These are phyloP conservation scores for Drosophila anomelani DNA, from an alignment of 2,888 invertebrate species.

Conservation along the genomic window DNA sequence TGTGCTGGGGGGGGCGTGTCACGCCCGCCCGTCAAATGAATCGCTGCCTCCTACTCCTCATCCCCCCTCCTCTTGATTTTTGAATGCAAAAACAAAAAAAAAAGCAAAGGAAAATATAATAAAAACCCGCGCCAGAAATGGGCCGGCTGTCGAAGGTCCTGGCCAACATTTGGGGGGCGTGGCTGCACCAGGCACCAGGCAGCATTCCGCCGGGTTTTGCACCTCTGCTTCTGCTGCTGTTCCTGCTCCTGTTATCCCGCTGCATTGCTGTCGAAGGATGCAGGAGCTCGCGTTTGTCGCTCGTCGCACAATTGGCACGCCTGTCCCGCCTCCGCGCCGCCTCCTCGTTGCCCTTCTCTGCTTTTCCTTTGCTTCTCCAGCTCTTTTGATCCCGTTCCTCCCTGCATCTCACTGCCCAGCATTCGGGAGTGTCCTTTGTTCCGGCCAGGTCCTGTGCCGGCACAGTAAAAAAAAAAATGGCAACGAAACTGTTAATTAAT, in stretches of 20 bases:
- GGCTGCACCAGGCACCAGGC: constrained; percentile 49
- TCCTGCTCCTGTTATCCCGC: constrained; percentile 25
- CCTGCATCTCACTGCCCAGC: constrained; percentile 31
- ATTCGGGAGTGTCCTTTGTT: constrained; percentile 31
- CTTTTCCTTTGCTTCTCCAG: not conserved
- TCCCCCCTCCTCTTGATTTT: not conserved
- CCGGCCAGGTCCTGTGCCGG: constrained; percentile 27
- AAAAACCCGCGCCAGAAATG: constrained; percentile 69
- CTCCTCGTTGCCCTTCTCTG: constrained; percentile 33
- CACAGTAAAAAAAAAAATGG: constrained; percentile 8
- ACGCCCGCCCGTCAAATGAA: constrained; percentile 77
- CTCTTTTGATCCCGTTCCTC: not conserved
- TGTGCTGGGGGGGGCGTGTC: constrained; percentile 62
- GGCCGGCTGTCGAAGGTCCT: constrained; percentile 65
- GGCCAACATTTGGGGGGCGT: constrained; percentile 62
- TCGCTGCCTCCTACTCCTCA: constrained; percentile 52
- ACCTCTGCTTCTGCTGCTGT: constrained; percentile 50
- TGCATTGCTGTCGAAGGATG: constrained; percentile 49
- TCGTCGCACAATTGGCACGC: constrained; percentile 61
- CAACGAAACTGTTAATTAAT: not conserved
- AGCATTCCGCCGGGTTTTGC: constrained; percentile 54
- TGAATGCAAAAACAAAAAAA: constrained; percentile 41
- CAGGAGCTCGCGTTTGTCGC: constrained; percentile 57
- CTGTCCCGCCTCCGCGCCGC: constrained; percentile 65
- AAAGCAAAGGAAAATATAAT: constrained; percentile 52